A percentile compares a stretch with the other conserved stretches of the same genome.
phyloP scores from a whole-genome alignment of 2,113 vertebrate genomes.

The Rhadina sibilatrix region DNA sequence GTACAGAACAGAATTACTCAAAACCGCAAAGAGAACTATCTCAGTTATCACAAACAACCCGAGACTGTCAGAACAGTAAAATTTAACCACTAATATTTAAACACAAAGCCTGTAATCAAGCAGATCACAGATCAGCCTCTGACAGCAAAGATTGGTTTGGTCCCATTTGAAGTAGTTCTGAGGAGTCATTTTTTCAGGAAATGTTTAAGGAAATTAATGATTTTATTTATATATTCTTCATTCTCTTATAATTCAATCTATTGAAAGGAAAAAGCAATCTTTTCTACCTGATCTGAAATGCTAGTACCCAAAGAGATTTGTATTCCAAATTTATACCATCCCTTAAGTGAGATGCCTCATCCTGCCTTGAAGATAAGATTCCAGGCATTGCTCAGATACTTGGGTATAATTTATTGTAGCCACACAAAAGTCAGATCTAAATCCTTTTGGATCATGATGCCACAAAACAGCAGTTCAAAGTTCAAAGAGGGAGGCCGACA shows the following conservation, averaged over 20 bases:
- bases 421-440: conserved; percentile 75
- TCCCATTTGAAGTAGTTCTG: neutral
- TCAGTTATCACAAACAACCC: neutral
- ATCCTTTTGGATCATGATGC: conserved; percentile 69
- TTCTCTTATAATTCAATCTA: neutral
- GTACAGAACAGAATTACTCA: neutral
- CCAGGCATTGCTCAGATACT: conserved; percentile 79
- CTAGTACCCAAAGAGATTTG: conserved; percentile 23
- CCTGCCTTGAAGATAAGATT: conserved; percentile 76
- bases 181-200: neutral
- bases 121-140: neutral
- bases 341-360: conserved; percentile 52
- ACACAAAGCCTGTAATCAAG: neutral
- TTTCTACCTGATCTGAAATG: neutral
- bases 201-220: neutral
- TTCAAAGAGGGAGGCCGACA: conserved; percentile 76
- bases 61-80: neutral
- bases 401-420: conserved; percentile 79
- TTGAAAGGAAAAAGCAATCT: neutral
- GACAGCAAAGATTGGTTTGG: neutral
- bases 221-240: neutral
- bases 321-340: conserved; percentile 61
- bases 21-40: neutral
- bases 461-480: conserved; percentile 70
- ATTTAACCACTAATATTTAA: neutral